Evolutionary conservation across 1,140 invertebrate species (phyloP).

Genomic region (Pachypsylla venusta): DNA sequence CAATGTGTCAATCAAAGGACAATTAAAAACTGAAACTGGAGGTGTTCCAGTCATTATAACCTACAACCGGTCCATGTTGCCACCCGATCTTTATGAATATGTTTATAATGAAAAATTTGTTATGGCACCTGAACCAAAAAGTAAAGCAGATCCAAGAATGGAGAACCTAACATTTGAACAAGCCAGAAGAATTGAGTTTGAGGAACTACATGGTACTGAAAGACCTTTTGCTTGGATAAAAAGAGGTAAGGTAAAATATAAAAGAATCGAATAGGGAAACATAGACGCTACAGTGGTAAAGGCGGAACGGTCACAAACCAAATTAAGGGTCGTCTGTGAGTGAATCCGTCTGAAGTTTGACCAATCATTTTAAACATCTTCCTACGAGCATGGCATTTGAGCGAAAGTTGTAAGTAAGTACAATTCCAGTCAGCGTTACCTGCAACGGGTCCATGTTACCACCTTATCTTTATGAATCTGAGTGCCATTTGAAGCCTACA

Average conservation of each 20-base stretch:
- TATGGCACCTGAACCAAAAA: not conserved
- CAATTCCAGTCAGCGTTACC: no score
- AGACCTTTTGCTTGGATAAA: not conserved
- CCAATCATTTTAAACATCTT: no score
- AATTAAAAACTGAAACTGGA: not conserved
- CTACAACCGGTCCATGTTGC: not conserved
- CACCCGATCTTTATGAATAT: constrained; percentile 1
- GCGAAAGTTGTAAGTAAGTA: no score
- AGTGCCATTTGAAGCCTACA: no score
- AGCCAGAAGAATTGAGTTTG: not conserved
- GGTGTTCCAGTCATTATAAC: not conserved
- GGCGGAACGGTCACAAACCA: no score
- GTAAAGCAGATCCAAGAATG: not conserved
- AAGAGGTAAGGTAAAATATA: not conserved
- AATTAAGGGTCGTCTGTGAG: no score
- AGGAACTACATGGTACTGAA: not conserved
- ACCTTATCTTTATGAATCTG: no score
- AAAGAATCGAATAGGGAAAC: no score
- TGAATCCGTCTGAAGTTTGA: no score
- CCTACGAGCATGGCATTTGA: no score
- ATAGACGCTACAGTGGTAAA: no score
- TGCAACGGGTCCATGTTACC: no score
- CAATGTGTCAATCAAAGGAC: constrained; percentile 4
- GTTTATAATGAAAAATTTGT: not conserved
- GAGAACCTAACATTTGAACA: not conserved